Percentiles rank a stretch among this genome's conserved stretches.
Conservation (phyloP, 2,888 invertebrate species). For the Agrypnus murinus region DNA sequence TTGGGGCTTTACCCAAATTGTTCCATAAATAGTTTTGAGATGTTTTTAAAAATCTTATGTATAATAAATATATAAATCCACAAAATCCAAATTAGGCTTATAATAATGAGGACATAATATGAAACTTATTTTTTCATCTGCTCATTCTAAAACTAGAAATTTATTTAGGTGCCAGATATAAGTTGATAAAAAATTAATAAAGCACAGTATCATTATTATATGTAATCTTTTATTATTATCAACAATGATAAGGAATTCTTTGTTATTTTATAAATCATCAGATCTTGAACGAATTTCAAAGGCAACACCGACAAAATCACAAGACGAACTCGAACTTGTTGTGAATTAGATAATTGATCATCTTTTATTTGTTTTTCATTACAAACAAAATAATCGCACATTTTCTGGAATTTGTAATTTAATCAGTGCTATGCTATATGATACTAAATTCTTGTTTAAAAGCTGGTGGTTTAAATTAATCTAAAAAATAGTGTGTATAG, state of each 20-base stretch:
- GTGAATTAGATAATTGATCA: neutral
- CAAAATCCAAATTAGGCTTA: too few species aligned
- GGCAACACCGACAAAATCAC: neutral
- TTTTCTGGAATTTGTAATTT: neutral
- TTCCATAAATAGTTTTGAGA: conserved; percentile 14
- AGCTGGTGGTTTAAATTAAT: too few species aligned
- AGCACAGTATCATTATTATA: neutral
- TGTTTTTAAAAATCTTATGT: neutral
- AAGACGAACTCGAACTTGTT: neutral
- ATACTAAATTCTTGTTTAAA: too few species aligned
- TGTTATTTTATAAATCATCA: neutral
- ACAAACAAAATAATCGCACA: neutral
- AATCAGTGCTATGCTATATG: too few species aligned
- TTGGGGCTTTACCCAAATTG: conserved; percentile 18
- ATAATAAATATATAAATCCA: neutral
- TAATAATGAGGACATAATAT: neutral
- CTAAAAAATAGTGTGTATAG: too few species aligned
- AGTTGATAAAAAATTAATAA: neutral
- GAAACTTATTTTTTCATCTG: neutral
- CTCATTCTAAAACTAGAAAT: conserved; percentile 10
- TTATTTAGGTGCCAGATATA: neutral
- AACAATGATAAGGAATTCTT: too few species aligned
- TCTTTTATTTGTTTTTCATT: neutral
- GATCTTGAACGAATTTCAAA: too few species aligned
- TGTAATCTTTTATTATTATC: too few species aligned